Evolutionary conservation across 2,113 vertebrate genomes (phyloP).

Genomic region (Girardinichthys multiradiatus): DNA sequence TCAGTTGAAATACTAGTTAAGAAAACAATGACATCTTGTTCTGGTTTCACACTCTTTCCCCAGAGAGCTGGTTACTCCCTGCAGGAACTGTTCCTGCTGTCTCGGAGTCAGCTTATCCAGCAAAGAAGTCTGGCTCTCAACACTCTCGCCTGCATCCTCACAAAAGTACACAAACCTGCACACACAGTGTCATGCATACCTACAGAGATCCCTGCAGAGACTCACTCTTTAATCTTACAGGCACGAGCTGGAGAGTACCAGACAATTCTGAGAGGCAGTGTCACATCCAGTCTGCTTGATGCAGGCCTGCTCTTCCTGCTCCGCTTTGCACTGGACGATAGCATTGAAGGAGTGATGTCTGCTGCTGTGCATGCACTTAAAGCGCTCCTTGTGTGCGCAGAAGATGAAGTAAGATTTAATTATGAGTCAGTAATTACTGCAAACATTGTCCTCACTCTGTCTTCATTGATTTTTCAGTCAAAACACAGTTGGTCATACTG

Average conservation of each 20-base stretch:
- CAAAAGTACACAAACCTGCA: slow-evolving; percentile 81
- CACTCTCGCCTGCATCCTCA: slow-evolving; percentile 87
- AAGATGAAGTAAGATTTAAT: slow-evolving; percentile 86
- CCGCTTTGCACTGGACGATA: slow-evolving; percentile 91
- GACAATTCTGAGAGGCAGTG: slow-evolving; percentile 82
- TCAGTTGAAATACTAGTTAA: neutral
- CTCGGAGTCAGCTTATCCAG: slow-evolving; percentile 92
- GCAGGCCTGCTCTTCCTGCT: slow-evolving; percentile 95
- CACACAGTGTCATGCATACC: neutral
- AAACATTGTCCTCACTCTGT: no score
- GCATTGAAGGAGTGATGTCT: slow-evolving; percentile 88
- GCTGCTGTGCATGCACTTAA: slow-evolving; percentile 85
- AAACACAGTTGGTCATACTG: no score
- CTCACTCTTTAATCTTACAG: slow-evolving; percentile 61
- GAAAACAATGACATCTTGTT: neutral
- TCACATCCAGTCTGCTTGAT: slow-evolving; percentile 87
- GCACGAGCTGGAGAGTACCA: slow-evolving; percentile 85
- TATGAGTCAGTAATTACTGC: no score
- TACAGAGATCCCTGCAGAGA: neutral
- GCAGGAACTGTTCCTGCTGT: slow-evolving; percentile 95
- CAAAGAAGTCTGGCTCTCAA: slow-evolving; percentile 90
- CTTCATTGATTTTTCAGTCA: neutral
- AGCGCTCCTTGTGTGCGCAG: slow-evolving; percentile 85
- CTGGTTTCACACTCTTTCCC: slow-evolving; percentile 1
- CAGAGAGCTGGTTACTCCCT: slow-evolving; percentile 96